A percentile compares a stretch with the other conserved stretches of the same genome.
phyloP scores from a whole-genome alignment of 2,797 vertebrate genomes.

The Silurus lanzhouensis region DNA sequence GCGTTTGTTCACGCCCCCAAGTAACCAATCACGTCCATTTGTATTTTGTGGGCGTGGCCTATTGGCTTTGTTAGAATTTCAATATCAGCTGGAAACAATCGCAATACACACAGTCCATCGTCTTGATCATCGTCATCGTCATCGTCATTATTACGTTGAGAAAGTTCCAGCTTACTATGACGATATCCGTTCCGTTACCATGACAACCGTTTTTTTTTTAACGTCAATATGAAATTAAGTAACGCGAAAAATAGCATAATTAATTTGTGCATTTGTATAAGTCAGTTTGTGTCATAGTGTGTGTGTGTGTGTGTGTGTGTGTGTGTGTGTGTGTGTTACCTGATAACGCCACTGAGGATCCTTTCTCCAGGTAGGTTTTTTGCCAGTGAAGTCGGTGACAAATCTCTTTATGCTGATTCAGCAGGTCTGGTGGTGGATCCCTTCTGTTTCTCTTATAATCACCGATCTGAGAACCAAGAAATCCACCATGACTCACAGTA shows the following conservation, averaged over 20 bases:
- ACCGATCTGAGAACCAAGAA: constrained; percentile 68
- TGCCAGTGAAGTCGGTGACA: constrained; percentile 83
- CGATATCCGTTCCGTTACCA: neutral
- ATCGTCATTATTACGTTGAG: neutral
- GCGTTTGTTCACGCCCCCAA: neutral
- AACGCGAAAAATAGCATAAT: too few species aligned
- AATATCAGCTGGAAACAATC: neutral
- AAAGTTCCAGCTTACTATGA: neutral
- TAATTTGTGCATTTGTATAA: neutral
- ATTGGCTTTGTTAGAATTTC: neutral
- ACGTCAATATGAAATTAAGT: too few species aligned
- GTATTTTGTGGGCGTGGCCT: neutral
- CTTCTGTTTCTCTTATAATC: constrained; percentile 74
- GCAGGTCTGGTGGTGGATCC: constrained; percentile 77
- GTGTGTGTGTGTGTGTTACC: constrained; percentile 64
- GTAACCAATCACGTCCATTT: neutral
- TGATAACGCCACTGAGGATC: constrained; percentile 67
- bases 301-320: constrained; percentile 25
- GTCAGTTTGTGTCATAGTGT: neutral
- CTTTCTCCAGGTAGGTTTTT: constrained; percentile 80
- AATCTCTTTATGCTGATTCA: constrained; percentile 79
- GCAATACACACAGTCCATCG: neutral
- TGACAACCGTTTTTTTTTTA: neutral
- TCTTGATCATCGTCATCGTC: neutral
- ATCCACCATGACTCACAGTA: too few species aligned